Evolutionary conservation across 1,140 invertebrate genomes (phyloP).

Genomic region (Triops longicaudatus): DNA sequence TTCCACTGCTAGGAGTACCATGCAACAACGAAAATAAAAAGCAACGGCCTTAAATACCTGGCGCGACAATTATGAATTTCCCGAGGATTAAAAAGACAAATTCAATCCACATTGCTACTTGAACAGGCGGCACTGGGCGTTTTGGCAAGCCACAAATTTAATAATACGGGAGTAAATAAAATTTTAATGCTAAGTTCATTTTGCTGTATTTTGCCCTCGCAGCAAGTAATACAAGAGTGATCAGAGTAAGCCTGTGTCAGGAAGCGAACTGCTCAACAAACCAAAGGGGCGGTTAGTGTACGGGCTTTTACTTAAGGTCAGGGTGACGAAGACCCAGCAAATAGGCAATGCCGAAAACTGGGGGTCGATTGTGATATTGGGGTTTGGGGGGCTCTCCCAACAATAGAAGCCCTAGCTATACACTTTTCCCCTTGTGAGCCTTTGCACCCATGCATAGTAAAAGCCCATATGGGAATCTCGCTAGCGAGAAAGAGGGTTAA

Average conservation of each 20-base stretch:
- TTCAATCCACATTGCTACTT: not conserved
- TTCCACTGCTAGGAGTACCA: not conserved
- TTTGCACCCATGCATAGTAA: not conserved
- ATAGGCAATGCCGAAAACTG: not conserved
- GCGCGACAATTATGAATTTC: not conserved
- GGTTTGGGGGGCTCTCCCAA: not conserved
- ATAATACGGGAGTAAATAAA: not conserved
- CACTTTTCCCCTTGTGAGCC: not conserved
- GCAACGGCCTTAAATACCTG: not conserved
- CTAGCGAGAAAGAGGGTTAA: not conserved
- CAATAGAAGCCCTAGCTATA: not conserved
- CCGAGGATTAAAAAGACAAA: not conserved
- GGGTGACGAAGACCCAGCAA: not conserved
- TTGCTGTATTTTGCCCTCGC: not conserved
- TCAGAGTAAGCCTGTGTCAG: not conserved
- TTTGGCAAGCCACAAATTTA: not conserved
- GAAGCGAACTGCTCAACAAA: not conserved
- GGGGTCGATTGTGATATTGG: constrained; percentile 1
- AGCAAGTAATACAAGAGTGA: not conserved
- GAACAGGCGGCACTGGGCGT: not conserved
- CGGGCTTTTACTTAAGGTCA: not conserved
- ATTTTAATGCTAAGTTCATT: not conserved
- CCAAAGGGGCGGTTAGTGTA: not conserved
- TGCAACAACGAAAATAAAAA: not conserved
- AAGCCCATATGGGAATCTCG: not conserved